Conservation (phyloP, 2,888 invertebrate genomes). For the Scaptodrosophila latifasciaeformis region DNA sequence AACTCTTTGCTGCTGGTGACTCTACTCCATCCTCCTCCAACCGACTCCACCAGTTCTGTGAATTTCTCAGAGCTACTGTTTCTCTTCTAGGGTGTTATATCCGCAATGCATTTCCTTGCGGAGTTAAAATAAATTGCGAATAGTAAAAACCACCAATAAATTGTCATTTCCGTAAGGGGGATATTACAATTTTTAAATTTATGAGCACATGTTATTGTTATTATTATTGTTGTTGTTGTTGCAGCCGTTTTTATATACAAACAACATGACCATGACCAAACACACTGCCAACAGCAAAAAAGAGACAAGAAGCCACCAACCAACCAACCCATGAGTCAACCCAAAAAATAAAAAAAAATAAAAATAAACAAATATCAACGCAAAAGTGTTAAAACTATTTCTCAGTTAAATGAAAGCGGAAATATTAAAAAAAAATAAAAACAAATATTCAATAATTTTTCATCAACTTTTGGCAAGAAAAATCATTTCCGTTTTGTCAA, state of each 20-base stretch:
- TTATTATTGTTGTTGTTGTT: conserved; percentile 18
- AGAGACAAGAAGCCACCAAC: no score
- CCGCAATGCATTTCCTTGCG: conserved; percentile 69
- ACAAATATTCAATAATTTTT: conserved; percentile 43
- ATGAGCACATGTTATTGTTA: conserved; percentile 44
- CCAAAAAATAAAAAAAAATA: no score
- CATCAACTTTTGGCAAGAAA: conserved; percentile 7
- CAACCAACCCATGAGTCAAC: no score
- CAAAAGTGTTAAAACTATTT: no score
- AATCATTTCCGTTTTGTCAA: conserved; percentile 10
- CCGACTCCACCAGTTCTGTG: not conserved
- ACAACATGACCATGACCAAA: no score
- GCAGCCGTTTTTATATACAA: no score
- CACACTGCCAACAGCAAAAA: no score
- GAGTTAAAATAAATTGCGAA: conserved; percentile 68
- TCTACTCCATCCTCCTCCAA: not conserved
- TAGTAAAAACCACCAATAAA: conserved; percentile 68
- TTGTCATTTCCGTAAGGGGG: conserved; percentile 70
- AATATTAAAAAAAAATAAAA: conserved; percentile 29
- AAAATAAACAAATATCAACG: no score
- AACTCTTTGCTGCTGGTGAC: conserved; percentile 48
- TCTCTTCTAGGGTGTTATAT: conserved; percentile 58
- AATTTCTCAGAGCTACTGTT: not conserved
- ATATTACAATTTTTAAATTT: conserved; percentile 66
- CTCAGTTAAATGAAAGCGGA: conserved; percentile 62